Evolutionary conservation across 2,113 vertebrate species (phyloP).

Genomic region (Ascaphus truei): DNA sequence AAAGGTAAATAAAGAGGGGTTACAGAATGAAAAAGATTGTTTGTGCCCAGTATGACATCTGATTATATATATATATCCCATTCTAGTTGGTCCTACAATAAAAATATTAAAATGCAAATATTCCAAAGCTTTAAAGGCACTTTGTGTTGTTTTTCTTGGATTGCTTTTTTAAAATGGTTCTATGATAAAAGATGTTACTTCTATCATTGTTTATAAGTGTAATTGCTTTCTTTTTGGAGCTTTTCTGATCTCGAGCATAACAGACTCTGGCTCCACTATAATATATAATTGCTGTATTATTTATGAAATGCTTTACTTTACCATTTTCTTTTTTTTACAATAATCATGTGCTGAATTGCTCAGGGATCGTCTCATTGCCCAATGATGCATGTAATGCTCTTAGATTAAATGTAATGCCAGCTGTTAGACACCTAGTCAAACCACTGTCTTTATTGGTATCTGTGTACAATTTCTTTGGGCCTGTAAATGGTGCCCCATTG

Average conservation of each 20-base stretch:
- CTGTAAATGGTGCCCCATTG: constrained; percentile 48
- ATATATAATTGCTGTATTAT: constrained; percentile 40
- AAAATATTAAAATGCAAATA: no score
- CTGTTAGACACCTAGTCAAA: constrained; percentile 25
- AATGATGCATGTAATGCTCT: constrained; percentile 10
- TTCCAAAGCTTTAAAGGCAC: no score
- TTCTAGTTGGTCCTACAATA: no score
- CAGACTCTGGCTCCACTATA: background rate
- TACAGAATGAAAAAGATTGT: no score
- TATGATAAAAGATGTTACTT: no score
- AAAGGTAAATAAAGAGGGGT: no score
- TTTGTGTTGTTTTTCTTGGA: no score
- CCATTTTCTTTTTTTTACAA: constrained; percentile 21
- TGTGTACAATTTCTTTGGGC: constrained; percentile 47
- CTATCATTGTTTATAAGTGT: no score
- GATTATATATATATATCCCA: no score
- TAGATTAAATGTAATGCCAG: constrained; percentile 47
- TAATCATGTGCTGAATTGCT: constrained; percentile 48
- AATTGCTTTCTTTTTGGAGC: background rate
- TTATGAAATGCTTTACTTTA: constrained; percentile 42
- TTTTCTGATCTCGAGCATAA: background rate
- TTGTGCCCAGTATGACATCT: no score
- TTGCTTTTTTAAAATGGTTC: no score
- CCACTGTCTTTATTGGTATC: constrained; percentile 43
- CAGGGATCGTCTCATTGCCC: constrained; percentile 18